A percentile compares a stretch with the other conserved stretches of the same genome.
These are phyloP conservation scores for Ectemnius continuus DNA, from an alignment of 2,888 invertebrate species.

Conservation along the genomic window DNA sequence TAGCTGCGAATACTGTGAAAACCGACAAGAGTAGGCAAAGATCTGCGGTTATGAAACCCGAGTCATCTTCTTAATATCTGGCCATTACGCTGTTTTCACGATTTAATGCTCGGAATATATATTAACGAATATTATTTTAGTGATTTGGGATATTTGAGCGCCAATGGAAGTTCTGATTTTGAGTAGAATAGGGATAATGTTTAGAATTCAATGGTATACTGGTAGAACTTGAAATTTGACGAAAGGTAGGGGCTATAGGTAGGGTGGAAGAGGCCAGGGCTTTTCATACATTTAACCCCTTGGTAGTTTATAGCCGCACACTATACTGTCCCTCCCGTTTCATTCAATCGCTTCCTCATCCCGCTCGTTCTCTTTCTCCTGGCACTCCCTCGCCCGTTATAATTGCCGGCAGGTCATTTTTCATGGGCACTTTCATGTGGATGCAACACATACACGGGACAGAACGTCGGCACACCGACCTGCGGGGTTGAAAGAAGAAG, in stretches of 20 bases:
- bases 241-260: no score
- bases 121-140: no score
- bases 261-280: neutral
- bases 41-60: slow-evolving; percentile 10
- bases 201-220: no score
- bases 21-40: neutral
- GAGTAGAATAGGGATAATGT: no score
- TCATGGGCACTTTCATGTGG: slow-evolving; percentile 63
- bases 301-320: neutral
- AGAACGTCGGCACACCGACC: no score
- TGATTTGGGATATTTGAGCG: no score
- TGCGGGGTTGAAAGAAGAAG: slow-evolving; percentile 37
- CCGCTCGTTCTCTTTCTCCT: slow-evolving; percentile 39
- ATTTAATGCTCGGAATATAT: no score
- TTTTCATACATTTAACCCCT: slow-evolving; percentile 13
- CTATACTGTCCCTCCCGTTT: slow-evolving; percentile 9
- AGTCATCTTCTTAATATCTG: neutral
- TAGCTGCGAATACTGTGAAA: neutral
- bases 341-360: slow-evolving; percentile 42
- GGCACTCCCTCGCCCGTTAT: slow-evolving; percentile 54
- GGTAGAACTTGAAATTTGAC: no score
- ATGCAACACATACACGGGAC: slow-evolving; percentile 31
- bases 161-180: no score
- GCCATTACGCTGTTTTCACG: no score
- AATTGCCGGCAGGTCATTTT: slow-evolving; percentile 70